phyloP scores from a whole-genome alignment of 2,113 vertebrate species.

The Coptodon bakossiorum region DNA sequence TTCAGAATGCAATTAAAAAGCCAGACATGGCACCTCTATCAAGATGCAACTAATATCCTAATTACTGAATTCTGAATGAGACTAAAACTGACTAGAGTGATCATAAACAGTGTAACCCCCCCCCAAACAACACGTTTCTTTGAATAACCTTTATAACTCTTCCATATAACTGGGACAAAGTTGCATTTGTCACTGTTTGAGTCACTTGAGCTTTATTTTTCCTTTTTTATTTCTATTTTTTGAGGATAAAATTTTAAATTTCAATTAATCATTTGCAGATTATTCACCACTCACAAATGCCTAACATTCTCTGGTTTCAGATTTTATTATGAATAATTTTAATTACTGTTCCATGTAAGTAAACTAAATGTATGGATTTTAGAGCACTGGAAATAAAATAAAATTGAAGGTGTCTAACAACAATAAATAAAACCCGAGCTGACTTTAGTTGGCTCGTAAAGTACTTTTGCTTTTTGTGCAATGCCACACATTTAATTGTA shows the following conservation, averaged over 20 bases:
- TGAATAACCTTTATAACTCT: not conserved
- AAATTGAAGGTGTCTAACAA: not conserved
- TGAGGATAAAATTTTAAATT: not conserved
- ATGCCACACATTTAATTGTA: not conserved
- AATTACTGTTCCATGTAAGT: not conserved
- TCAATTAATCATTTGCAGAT: not conserved
- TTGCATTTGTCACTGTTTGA: not conserved
- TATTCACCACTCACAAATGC: not conserved
- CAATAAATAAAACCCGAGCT: not conserved
- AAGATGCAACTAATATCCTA: not conserved
- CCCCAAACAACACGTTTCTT: not conserved
- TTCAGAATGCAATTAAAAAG: not conserved
- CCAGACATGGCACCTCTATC: not conserved
- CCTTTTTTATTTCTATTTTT: accelerated
- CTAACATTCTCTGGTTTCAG: not conserved
- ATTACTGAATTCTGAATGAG: not conserved
- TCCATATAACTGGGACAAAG: not conserved
- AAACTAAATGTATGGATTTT: not conserved
- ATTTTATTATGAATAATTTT: not conserved
- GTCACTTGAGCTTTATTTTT: not conserved
- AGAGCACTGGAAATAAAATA: not conserved
- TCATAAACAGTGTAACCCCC: not conserved
- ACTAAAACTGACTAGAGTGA: not conserved
- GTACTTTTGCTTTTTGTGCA: not conserved
- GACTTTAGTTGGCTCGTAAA: not conserved